Base-by-base conservation (phyloP, 1,140 invertebrate genomes). In the Brachionus asplanchnoidis region DNA sequence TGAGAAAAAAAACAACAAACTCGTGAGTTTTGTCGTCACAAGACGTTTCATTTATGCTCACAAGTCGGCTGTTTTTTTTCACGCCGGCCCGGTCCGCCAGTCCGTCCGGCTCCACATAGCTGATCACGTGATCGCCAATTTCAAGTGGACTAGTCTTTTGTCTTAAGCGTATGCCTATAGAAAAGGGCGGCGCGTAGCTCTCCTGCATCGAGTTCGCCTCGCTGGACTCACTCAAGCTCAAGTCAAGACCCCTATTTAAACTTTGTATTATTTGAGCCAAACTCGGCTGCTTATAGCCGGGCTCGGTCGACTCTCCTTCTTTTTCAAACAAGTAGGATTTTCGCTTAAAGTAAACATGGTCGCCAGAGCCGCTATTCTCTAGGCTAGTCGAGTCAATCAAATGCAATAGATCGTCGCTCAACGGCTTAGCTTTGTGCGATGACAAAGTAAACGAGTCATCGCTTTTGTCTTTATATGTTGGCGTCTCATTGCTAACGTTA, bases 61-160 rank as follows among this genome's bases (percentile, higher is more conserved):
- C 7, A 8, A 82, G 36, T 28, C 40, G 28, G 17, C 36, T 44
- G 28, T 82, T 82, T 14, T 36, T 6, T 44, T 82, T 82, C 3
- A 82, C 8, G 23, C 79, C 79, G 12, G 79, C 79, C 23, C 17
- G 66, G 60, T 82, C 50, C 3, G 79, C 79, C 32, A 82, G 26
- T 9, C 79, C 65, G 23, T 3, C 53, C 20, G 79, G 53, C 53
- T 82, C 79, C 28, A 82, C 79, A 44, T 40, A 23, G 42, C 79
- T 82, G n/a, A 82, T 82, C 36, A 82, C 36, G 53, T 82, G 79
- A 82, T 82, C 65, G 20, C 79, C 79, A 4, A 82, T 65, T 14
- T 82, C 79, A 12, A 26, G 23, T 12, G 79, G 50, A 82, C 65
- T 82, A 23, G 2, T 1, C 26, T 82, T 82, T 65, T 60, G 32